These are phyloP conservation scores for Leptobrachium leishanense DNA, from an alignment of 2,113 vertebrate genomes.

Conservation along the genomic window DNA sequence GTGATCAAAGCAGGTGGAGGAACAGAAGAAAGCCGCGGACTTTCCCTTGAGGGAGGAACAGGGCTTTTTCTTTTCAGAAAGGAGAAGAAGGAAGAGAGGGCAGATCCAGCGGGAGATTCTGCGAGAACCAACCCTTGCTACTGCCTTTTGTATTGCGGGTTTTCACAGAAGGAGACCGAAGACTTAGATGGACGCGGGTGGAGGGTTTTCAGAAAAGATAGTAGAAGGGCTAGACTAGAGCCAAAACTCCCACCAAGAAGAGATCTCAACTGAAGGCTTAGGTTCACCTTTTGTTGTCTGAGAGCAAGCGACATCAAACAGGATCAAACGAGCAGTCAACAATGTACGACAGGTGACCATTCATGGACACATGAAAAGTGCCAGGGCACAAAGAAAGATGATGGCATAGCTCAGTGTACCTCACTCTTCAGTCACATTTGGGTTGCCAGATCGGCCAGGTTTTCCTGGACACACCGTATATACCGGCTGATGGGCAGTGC, in stretches of 20 bases:
- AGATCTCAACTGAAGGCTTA: not conserved
- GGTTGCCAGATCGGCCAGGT: too few relatives aligned
- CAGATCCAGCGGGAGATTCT: slow-evolving; percentile 41
- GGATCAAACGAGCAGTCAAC: too few relatives aligned
- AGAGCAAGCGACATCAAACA: too few relatives aligned
- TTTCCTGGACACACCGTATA: too few relatives aligned
- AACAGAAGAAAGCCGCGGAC: not conserved
- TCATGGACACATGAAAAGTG: too few relatives aligned
- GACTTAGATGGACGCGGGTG: not conserved
- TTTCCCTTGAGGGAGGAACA: not conserved
- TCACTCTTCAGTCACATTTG: too few relatives aligned
- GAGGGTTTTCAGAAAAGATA: slow-evolving; percentile 1
- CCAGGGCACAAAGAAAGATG: too few relatives aligned
- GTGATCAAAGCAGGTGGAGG: not conserved
- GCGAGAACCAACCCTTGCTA: not conserved
- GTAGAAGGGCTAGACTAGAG: slow-evolving; percentile 4
- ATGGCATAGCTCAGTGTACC: too few relatives aligned
- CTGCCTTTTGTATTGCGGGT: not conserved
- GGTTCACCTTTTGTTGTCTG: too few relatives aligned
- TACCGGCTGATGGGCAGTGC: too few relatives aligned
- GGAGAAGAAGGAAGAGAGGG: slow-evolving; percentile 20
- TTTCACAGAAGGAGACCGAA: not conserved
- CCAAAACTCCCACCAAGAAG: not conserved
- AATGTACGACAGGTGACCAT: too few relatives aligned
- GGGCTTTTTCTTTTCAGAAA: not conserved